Evolutionary conservation across 2,888 invertebrate genomes (phyloP).

Genomic region (Dione juno): DNA sequence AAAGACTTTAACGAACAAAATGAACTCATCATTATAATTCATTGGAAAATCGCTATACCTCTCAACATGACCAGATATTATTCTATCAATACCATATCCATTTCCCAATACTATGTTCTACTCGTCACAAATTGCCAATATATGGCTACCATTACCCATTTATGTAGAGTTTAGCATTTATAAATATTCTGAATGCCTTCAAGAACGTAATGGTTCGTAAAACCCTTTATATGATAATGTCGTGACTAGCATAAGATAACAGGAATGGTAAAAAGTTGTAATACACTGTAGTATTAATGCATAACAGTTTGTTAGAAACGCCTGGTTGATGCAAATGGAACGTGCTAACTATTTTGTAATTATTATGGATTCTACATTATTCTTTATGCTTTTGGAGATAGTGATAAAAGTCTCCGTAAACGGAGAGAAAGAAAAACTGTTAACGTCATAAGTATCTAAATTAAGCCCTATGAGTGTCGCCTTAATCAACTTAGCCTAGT

Average conservation of each 20-base stretch:
- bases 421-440: not conserved
- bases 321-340: not conserved
- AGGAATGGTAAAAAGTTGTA: conserved; percentile 24
- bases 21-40: too few relatives aligned
- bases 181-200: conserved; percentile 74
- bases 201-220: conserved; percentile 68
- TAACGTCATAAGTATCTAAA: not conserved
- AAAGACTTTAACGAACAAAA: too few relatives aligned
- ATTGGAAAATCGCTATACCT: too few relatives aligned
- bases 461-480: too few relatives aligned
- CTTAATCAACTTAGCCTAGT: too few relatives aligned
- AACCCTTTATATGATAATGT: conserved; percentile 75
- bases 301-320: not conserved
- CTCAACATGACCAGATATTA: not conserved
- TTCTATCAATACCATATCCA: conserved; percentile 30
- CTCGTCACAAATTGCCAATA: conserved; percentile 47
- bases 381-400: not conserved
- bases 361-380: not conserved
- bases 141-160: conserved; percentile 66
- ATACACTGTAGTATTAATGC: conserved; percentile 9
- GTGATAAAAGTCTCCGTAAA: not conserved
- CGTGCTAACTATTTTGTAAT: not conserved
- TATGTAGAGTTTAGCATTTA: conserved; percentile 74
- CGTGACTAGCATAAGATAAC: conserved; percentile 52
- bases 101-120: not conserved